These are phyloP conservation scores for Trichopria drosophilae DNA, from an alignment of 2,888 invertebrate genomes.

Conservation along the genomic window DNA sequence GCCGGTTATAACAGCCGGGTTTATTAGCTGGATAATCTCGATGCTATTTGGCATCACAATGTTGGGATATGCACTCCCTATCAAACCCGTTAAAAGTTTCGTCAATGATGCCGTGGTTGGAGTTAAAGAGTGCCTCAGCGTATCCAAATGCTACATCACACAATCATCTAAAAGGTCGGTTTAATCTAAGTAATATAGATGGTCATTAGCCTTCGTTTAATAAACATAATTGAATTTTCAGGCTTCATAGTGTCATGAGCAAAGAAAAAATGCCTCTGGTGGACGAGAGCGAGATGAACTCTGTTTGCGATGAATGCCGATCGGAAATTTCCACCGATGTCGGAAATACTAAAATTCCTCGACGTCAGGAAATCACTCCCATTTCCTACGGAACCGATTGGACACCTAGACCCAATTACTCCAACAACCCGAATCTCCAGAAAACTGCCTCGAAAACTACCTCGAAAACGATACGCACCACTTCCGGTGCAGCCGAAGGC, in stretches of 20 bases:
- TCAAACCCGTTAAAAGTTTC: slow-evolving; percentile 22
- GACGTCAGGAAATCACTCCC: slow-evolving; percentile 35
- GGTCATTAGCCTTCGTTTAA: background rate
- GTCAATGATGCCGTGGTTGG: background rate
- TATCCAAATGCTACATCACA: slow-evolving; percentile 8
- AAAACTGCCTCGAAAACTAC: slow-evolving; percentile 41
- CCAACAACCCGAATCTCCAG: too few species aligned
- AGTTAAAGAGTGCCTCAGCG: background rate
- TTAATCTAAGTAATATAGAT: background rate
- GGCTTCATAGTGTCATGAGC: slow-evolving; percentile 21
- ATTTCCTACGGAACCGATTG: slow-evolving; percentile 47
- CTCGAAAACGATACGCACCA: slow-evolving; percentile 39
- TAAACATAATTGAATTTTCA: slow-evolving; percentile 2
- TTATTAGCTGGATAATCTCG: slow-evolving; percentile 51
- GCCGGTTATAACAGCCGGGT: slow-evolving; percentile 46
- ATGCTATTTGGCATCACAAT: slow-evolving; percentile 41
- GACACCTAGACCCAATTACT: slow-evolving; percentile 40
- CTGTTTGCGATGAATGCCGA: slow-evolving; percentile 41
- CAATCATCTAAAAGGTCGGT: slow-evolving; percentile 21
- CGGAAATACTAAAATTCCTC: slow-evolving; percentile 3
- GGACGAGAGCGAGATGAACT: slow-evolving; percentile 42
- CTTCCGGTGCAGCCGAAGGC: slow-evolving; percentile 33
- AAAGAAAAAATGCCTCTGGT: slow-evolving; percentile 11
- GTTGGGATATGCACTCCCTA: slow-evolving; percentile 39
- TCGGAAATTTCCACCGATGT: slow-evolving; percentile 41